phyloP scores from a whole-genome alignment of 2,888 invertebrate species.

The Eupithecia tripunctaria region DNA sequence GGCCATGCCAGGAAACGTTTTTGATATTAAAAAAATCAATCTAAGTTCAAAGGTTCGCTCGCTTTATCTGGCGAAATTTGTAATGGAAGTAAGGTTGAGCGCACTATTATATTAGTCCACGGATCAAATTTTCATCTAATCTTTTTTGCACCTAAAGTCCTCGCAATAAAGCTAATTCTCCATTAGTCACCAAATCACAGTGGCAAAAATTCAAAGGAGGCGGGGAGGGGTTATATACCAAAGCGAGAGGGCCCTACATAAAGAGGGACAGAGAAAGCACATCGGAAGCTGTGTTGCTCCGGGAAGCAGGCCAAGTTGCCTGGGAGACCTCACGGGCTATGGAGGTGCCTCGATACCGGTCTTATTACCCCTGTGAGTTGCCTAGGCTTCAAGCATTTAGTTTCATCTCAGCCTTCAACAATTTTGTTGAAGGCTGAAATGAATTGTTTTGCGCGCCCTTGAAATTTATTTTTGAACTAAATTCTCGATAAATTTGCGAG shows the following conservation, averaged over 20 bases:
- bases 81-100: background rate
- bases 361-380: slow-evolving; percentile 81
- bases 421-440: too few species aligned
- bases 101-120: too few species aligned
- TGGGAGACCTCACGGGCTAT: slow-evolving; percentile 78
- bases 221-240: slow-evolving; percentile 53
- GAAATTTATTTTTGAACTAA: background rate
- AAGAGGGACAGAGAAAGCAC: slow-evolving; percentile 26
- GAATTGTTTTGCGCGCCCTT: slow-evolving; percentile 7
- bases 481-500: background rate
- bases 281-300: slow-evolving; percentile 56
- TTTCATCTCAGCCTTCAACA: slow-evolving; percentile 2
- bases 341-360: slow-evolving; percentile 83
- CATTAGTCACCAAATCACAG: background rate
- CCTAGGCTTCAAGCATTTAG: slow-evolving; percentile 33
- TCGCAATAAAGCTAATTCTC: slow-evolving; percentile 1
- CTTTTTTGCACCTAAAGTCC: slow-evolving; percentile 2
- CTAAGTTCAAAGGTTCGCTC: too few species aligned
- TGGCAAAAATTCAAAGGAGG: slow-evolving; percentile 35
- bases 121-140: background rate
- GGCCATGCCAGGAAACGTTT: background rate
- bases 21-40: background rate
- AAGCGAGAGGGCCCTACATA: slow-evolving; percentile 49
- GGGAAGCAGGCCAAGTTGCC: slow-evolving; percentile 72
- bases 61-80: background rate